These are phyloP conservation scores for Aricia artaxerxes DNA, from an alignment of 2,888 invertebrate species.

Conservation along the genomic window DNA sequence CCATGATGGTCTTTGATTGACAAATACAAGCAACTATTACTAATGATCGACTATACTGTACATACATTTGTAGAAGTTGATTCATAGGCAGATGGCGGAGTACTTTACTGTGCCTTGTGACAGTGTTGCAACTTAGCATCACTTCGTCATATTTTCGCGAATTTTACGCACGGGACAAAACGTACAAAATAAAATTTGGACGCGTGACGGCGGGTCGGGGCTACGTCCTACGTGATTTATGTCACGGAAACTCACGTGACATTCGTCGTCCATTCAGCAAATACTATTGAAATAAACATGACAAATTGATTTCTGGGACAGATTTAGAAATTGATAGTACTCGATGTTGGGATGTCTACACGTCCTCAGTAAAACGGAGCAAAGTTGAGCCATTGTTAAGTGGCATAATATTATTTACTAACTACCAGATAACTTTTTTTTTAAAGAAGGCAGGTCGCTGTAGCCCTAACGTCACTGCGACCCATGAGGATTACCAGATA, in stretches of 20 bases:
- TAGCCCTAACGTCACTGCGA: too few relatives aligned
- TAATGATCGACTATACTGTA: too few relatives aligned
- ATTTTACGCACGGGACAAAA: background rate
- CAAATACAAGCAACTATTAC: too few relatives aligned
- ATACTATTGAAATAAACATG: constrained; percentile 12
- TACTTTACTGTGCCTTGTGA: background rate
- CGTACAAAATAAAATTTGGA: background rate
- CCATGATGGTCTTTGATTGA: too few relatives aligned
- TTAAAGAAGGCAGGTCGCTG: too few relatives aligned
- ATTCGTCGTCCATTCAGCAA: background rate
- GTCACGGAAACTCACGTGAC: constrained; percentile 10
- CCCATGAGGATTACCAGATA: too few relatives aligned
- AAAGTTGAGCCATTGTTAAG: too few relatives aligned
- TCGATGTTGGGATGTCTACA: background rate
- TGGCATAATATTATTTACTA: too few relatives aligned
- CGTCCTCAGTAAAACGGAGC: too few relatives aligned
- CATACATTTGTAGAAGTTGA: too few relatives aligned
- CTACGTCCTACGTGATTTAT: constrained; percentile 15
- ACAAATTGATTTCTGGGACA: background rate
- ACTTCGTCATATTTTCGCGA: background rate
- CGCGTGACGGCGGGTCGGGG: background rate
- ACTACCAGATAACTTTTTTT: too few relatives aligned
- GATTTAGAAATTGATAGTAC: background rate
- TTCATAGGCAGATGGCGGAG: too few relatives aligned
- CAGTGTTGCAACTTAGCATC: background rate